A percentile compares a stretch with the other conserved stretches of the same genome.
phyloP scores from a whole-genome alignment of 2,113 vertebrate genomes.

The Ovibos moschatus region DNA sequence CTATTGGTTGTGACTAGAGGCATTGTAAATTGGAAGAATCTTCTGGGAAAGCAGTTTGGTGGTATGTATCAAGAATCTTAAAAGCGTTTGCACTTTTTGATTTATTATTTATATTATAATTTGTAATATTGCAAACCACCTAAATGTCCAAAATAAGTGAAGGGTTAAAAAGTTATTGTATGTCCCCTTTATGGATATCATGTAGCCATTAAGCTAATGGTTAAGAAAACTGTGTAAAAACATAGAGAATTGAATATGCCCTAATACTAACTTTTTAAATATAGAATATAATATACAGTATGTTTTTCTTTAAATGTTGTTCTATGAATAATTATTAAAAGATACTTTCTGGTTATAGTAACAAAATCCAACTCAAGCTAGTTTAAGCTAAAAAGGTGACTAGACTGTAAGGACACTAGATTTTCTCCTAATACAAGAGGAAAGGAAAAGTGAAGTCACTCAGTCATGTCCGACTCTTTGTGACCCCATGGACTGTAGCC shows the following conservation, averaged over 20 bases:
- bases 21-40: conserved; percentile 29
- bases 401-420: neutral
- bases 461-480: too few relatives aligned
- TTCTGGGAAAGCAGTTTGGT: conserved; percentile 43
- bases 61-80: conserved; percentile 17
- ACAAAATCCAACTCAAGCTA: conserved; percentile 35
- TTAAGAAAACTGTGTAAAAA: neutral
- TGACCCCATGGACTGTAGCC: too few relatives aligned
- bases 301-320: conserved; percentile 33
- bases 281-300: neutral
- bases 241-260: neutral
- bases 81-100: conserved; percentile 20
- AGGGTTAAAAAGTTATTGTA: neutral
- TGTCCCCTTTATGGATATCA: neutral
- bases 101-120: neutral
- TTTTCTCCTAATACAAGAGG: neutral
- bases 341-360: neutral
- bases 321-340: neutral
- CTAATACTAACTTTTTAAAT: neutral
- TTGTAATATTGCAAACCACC: conserved; percentile 1
- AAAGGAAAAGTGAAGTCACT: too few relatives aligned
- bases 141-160: conserved; percentile 43
- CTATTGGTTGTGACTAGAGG: conserved; percentile 22
- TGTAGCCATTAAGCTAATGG: neutral
- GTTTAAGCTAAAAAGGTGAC: neutral